These are phyloP conservation scores for Agrenia bidenticulata DNA, from an alignment of 2,888 invertebrate species.

Conservation along the genomic window DNA sequence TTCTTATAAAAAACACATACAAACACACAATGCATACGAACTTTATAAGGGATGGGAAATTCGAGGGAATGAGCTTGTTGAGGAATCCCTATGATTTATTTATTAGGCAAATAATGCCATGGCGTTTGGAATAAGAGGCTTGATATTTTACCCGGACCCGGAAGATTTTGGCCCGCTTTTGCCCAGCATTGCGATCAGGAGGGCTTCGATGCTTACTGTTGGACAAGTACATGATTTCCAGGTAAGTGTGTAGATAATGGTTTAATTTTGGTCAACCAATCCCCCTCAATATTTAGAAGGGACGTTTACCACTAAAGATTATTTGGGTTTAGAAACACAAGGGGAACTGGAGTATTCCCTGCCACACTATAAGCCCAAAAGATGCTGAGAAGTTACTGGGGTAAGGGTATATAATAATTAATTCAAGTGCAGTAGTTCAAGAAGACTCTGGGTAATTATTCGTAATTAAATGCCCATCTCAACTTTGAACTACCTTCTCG, in stretches of 20 bases:
- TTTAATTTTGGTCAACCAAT: constrained; percentile 16
- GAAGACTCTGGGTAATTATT: too few species aligned
- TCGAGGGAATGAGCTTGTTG: too few species aligned
- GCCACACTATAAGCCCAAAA: constrained; percentile 50
- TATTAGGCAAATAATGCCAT: constrained; percentile 45
- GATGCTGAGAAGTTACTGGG: constrained; percentile 50
- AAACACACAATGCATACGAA: too few species aligned
- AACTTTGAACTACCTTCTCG: too few species aligned
- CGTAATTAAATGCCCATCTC: too few species aligned
- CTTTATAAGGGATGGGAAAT: too few species aligned
- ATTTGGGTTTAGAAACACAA: constrained; percentile 52
- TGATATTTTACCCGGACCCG: constrained; percentile 52
- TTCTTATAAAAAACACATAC: too few species aligned
- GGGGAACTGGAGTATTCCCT: constrained; percentile 47
- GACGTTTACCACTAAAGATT: too few species aligned
- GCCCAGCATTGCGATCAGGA: constrained; percentile 42
- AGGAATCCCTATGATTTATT: background rate
- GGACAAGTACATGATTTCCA: constrained; percentile 52
- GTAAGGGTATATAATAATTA: too few species aligned
- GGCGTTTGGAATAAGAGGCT: constrained; percentile 47
- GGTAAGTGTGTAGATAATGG: constrained; percentile 41
- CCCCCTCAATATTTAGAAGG: too few species aligned
- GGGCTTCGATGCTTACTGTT: constrained; percentile 47
- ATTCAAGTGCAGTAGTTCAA: too few species aligned
- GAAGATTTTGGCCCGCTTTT: constrained; percentile 49